Conservation (phyloP, 2,888 invertebrate genomes). For the Belgica antarctica region DNA sequence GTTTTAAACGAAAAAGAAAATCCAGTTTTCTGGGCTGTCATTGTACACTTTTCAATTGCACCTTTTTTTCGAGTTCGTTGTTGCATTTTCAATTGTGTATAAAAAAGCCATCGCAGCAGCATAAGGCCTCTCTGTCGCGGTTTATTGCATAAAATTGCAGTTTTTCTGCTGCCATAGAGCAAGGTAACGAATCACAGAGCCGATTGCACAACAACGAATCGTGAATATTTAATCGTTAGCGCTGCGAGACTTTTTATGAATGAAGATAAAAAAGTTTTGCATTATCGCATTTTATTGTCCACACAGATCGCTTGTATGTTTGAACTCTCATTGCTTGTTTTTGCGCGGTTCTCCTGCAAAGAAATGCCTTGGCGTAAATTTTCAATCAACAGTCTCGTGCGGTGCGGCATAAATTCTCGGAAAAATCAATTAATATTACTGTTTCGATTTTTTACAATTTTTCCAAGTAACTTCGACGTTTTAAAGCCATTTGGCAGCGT, state of each 20-base stretch:
- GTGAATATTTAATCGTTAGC: constrained; percentile 11
- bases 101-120: not conserved
- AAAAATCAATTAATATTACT: not conserved
- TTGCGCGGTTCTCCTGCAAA: not conserved
- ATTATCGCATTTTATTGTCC: not conserved
- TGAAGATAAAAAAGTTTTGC: not conserved
- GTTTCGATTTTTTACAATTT: not conserved
- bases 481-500: too few species aligned
- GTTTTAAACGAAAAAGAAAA: not conserved
- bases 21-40: not conserved
- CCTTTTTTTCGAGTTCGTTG: not conserved
- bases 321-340: too few species aligned
- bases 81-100: constrained; percentile 29
- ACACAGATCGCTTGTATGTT: constrained; percentile 2
- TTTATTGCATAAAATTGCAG: constrained; percentile 10
- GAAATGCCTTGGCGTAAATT: too few species aligned
- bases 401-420: not conserved
- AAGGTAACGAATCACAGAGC: constrained; percentile 21
- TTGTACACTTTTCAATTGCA: constrained; percentile 15
- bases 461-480: not conserved
- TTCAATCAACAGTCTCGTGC: not conserved
- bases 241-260: constrained; percentile 5
- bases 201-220: constrained; percentile 25
- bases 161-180: not conserved
- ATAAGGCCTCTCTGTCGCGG: constrained; percentile 12